phyloP scores from a whole-genome alignment of 2,797 vertebrate genomes.

The Labroides dimidiatus region DNA sequence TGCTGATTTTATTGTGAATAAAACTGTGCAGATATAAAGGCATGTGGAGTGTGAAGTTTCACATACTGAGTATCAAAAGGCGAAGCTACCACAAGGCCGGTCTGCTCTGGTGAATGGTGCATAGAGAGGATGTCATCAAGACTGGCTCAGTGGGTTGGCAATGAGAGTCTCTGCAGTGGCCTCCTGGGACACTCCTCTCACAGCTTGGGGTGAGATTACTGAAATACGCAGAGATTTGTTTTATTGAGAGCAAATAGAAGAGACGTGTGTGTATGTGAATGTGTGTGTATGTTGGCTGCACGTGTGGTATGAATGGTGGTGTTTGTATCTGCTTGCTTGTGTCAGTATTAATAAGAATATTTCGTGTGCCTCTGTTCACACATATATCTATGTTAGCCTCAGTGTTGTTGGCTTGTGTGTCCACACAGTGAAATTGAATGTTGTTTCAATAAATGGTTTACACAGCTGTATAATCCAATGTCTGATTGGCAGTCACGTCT shows the following conservation, averaged over 20 bases:
- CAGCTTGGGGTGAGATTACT: constrained; percentile 52
- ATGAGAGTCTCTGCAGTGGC: constrained; percentile 74
- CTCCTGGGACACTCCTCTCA: constrained; percentile 60
- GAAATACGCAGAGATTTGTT: constrained; percentile 64
- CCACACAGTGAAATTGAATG: constrained; percentile 40
- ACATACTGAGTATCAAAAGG: constrained; percentile 26
- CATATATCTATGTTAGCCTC: neutral
- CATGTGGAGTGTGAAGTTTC: constrained; percentile 12
- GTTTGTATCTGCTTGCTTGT: neutral
- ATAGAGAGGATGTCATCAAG: constrained; percentile 75
- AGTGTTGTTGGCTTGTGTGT: constrained; percentile 25
- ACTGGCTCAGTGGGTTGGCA: constrained; percentile 79
- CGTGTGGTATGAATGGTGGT: neutral
- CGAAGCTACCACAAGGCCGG: constrained; percentile 38
- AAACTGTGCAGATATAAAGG: no score
- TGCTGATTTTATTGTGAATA: neutral
- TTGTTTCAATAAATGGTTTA: constrained; percentile 57
- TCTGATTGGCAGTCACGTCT: constrained; percentile 77
- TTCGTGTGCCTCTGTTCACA: constrained; percentile 4
- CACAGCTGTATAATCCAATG: constrained; percentile 72
- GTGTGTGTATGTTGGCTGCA: neutral
- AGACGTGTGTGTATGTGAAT: constrained; percentile 1
- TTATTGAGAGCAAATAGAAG: constrained; percentile 52
- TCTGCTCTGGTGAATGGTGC: constrained; percentile 69
- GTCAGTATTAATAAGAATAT: neutral